Evolutionary conservation across 2,888 invertebrate genomes (phyloP).

Genomic region (Thymelicus sylvestris): DNA sequence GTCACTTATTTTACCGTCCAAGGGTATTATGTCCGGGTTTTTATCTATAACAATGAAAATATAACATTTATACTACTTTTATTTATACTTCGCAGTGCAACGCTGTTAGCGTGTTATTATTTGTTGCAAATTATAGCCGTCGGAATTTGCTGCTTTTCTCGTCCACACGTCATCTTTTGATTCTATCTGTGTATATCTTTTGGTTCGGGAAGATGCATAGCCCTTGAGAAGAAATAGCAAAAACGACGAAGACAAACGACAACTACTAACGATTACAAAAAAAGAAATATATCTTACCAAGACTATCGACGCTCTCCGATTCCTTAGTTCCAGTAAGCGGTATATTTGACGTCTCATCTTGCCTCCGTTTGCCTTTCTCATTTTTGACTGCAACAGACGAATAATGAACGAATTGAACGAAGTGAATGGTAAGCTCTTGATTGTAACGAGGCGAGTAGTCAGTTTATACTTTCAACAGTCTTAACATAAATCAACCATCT

Average conservation of each 20-base stretch:
- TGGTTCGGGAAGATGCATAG: no score
- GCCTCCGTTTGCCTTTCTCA: constrained; percentile 71
- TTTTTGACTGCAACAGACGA: constrained; percentile 60
- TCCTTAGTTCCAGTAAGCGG: constrained; percentile 76
- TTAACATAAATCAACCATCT: not conserved
- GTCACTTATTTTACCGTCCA: constrained; percentile 79
- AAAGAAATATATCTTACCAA: constrained; percentile 58
- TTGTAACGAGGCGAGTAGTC: not conserved
- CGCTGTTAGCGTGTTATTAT: no score
- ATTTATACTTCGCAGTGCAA: no score
- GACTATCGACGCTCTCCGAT: constrained; percentile 77
- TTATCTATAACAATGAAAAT: constrained; percentile 63
- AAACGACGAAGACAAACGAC: no score
- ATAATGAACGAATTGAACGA: constrained; percentile 2
- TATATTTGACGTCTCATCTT: constrained; percentile 76
- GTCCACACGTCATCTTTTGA: no score
- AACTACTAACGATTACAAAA: not conserved
- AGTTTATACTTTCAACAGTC: not conserved
- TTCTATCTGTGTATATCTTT: no score
- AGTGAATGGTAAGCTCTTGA: not conserved
- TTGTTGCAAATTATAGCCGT: no score
- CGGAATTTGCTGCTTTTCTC: no score
- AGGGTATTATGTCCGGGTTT: constrained; percentile 79
- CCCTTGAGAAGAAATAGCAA: no score
- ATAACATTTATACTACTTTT: no score